A percentile compares a stretch with the other conserved stretches of the same genome.
These are phyloP conservation scores for Odontothrips loti DNA, from an alignment of 2,888 invertebrate genomes.

Conservation along the genomic window DNA sequence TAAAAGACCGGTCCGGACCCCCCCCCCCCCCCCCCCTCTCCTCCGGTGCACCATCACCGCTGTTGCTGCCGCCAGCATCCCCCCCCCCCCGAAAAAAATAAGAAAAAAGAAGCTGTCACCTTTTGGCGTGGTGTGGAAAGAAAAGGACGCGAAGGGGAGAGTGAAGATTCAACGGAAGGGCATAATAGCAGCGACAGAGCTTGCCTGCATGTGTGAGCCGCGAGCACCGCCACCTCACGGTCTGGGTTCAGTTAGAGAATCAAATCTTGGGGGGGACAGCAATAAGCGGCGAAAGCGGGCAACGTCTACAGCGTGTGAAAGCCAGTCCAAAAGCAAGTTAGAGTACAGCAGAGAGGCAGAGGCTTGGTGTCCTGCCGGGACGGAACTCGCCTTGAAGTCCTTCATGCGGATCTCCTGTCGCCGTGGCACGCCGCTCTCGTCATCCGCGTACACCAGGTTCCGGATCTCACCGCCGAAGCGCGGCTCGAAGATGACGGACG, in stretches of 20 bases:
- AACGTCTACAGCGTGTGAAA: too few relatives aligned
- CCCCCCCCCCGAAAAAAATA: constrained; percentile 30
- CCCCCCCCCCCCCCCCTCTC: constrained; percentile 30
- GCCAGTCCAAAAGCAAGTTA: too few relatives aligned
- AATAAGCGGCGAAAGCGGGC: too few relatives aligned
- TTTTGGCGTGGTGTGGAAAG: neutral
- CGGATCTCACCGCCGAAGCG: constrained; percentile 85
- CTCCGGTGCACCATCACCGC: constrained; percentile 39
- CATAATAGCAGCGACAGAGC: too few relatives aligned
- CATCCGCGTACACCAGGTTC: constrained; percentile 85
- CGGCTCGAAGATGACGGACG: constrained; percentile 90
- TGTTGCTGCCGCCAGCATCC: constrained; percentile 44
- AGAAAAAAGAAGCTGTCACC: constrained; percentile 29
- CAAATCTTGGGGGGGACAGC: too few relatives aligned
- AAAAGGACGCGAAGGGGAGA: too few relatives aligned
- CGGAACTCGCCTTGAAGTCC: constrained; percentile 65
- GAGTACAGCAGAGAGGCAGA: too few relatives aligned
- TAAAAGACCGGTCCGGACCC: constrained; percentile 27
- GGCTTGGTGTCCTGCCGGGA: neutral
- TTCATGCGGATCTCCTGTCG: constrained; percentile 80
- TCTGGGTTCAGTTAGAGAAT: too few relatives aligned
- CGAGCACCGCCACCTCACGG: too few relatives aligned
- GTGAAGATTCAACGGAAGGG: too few relatives aligned
- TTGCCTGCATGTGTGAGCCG: too few relatives aligned
- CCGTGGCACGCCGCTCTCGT: constrained; percentile 69